These are phyloP conservation scores for Scolanthus callimorphus DNA, from an alignment of 92 coral and sea anemone species.

Conservation along the genomic window DNA sequence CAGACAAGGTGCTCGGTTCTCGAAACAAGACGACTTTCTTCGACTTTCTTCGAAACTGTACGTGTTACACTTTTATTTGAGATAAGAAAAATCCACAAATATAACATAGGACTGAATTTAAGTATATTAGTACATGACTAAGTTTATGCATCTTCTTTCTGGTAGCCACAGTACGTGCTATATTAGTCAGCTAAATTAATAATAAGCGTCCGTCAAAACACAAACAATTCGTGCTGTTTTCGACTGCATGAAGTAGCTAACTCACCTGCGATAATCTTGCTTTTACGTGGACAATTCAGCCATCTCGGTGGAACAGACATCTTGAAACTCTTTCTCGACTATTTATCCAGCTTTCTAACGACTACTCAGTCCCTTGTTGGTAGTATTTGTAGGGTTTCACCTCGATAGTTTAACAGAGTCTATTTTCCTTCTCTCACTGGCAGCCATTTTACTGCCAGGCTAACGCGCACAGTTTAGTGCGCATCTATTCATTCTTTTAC, in stretches of 20 bases:
- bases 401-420: no score
- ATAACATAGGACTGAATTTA: not conserved
- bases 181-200: not conserved
- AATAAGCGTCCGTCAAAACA: not conserved
- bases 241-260: not conserved
- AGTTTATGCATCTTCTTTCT: no score
- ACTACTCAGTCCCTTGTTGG: not conserved
- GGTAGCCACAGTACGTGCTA: no score
- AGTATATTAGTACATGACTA: not conserved
- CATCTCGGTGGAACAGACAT: conserved; percentile 96
- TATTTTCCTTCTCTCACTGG: conserved; percentile 3
- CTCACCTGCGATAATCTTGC: conserved; percentile 86
- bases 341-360: not conserved
- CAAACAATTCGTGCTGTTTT: not conserved
- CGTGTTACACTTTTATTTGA: not conserved
- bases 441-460: conserved; percentile 31
- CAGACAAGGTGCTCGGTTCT: no score
- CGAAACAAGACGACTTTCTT: no score
- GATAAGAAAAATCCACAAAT: not conserved
- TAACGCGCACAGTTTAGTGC: conserved; percentile 4
- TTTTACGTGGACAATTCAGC: conserved; percentile 94
- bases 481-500: conserved; percentile 1
- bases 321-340: not conserved
- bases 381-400: no score
- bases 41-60: no score